Percentiles rank a stretch among this genome's conserved stretches.
Evolutionary conservation across 1,140 invertebrate genomes (phyloP).

Genomic region (Philotrypesis tridentata): DNA sequence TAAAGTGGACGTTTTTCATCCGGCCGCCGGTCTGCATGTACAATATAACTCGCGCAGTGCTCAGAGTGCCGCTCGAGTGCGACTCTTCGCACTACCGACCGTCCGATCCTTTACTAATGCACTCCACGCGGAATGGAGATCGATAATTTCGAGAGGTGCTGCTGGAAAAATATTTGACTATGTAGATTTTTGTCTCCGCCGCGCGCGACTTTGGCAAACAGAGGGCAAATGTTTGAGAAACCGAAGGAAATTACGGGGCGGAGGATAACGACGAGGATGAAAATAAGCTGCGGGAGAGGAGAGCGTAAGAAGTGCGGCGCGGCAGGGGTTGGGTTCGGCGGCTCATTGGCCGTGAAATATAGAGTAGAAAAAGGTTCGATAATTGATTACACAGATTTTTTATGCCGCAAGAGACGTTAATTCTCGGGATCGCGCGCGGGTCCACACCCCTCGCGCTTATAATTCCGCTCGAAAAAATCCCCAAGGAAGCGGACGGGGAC

Average conservation of each 20-base stretch:
- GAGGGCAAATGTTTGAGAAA: constrained; percentile 46
- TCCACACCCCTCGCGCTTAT: constrained; percentile 63
- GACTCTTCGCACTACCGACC: constrained; percentile 2
- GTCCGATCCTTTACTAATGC: not conserved
- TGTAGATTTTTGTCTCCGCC: constrained; percentile 1
- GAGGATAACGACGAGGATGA: constrained; percentile 50
- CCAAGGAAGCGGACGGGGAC: constrained; percentile 54
- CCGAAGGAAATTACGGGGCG: constrained; percentile 29
- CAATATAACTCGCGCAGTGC: constrained; percentile 2
- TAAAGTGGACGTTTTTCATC: not conserved
- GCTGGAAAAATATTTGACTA: constrained; percentile 1
- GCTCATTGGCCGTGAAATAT: constrained; percentile 73
- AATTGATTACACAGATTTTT: constrained; percentile 75
- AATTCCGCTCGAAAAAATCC: constrained; percentile 66
- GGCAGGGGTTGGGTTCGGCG: constrained; percentile 58
- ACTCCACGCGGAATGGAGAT: not conserved
- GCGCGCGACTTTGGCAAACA: constrained; percentile 45
- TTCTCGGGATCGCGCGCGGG: constrained; percentile 65
- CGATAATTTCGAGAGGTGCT: not conserved
- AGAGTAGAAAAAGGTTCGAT: constrained; percentile 72
- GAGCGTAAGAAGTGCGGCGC: constrained; percentile 56
- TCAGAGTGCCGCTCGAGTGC: not conserved
- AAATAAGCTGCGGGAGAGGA: constrained; percentile 11
- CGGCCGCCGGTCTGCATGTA: not conserved
- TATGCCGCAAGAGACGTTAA: constrained; percentile 73